Conservation (phyloP, 2,888 invertebrate genomes). For the Zeuzera pyrina region DNA sequence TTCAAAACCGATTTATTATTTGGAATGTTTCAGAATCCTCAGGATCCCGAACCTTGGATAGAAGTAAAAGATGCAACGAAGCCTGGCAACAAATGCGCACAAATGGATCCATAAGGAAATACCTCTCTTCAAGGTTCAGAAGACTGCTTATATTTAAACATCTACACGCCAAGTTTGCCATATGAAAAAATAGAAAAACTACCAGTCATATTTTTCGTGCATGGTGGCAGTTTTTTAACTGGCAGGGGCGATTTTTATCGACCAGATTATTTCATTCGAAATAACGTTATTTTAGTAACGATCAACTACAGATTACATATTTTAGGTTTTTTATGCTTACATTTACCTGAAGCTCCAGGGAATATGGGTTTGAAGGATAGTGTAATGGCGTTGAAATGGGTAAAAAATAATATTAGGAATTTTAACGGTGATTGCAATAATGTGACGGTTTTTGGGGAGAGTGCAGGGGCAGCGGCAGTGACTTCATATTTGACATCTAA, state of each 20-base stretch:
- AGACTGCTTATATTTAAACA: conserved; percentile 79
- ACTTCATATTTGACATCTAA: conserved; percentile 35
- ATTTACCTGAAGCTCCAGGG: conserved; percentile 50
- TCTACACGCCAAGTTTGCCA: conserved; percentile 75
- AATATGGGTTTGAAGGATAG: conserved; percentile 54
- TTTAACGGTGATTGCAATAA: conserved; percentile 50
- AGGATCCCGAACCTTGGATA: conserved; percentile 36
- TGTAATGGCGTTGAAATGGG: conserved; percentile 50
- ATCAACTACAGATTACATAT: conserved; percentile 50
- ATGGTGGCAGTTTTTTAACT: conserved; percentile 69
- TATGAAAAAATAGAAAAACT: conserved; percentile 33
- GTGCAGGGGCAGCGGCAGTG: conserved; percentile 42
- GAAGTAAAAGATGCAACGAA: conserved; percentile 47
- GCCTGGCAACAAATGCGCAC: conserved; percentile 54
- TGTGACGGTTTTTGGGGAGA: conserved; percentile 50
- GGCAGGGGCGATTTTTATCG: conserved; percentile 66
- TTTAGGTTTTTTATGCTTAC: conserved; percentile 48
- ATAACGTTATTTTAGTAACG: conserved; percentile 51
- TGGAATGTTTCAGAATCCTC: conserved; percentile 49
- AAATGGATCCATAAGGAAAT: conserved; percentile 57
- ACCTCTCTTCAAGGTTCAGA: conserved; percentile 69
- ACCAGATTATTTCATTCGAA: conserved; percentile 47
- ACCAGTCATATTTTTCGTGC: conserved; percentile 72
- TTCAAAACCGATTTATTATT: no score
- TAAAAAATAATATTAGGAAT: conserved; percentile 36